A percentile compares a stretch with the other conserved stretches of the same genome.
These are phyloP conservation scores for Oligia latruncula DNA, from an alignment of 2,888 invertebrate species.

Conservation along the genomic window DNA sequence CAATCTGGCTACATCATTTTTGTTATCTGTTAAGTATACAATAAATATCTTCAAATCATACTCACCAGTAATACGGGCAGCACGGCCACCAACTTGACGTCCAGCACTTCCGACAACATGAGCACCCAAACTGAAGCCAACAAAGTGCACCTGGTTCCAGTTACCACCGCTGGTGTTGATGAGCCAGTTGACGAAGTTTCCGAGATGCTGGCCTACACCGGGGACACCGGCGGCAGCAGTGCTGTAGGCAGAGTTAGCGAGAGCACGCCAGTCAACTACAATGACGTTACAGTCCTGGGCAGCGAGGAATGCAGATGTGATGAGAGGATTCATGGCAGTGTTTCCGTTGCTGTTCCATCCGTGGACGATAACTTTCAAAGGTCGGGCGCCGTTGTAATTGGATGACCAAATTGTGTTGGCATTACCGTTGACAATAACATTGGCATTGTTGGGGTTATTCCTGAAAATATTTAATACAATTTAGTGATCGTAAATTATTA, in stretches of 20 bases:
- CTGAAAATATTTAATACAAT: constrained; percentile 64
- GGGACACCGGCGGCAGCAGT: constrained; percentile 74
- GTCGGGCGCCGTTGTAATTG: constrained; percentile 71
- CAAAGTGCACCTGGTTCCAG: constrained; percentile 81
- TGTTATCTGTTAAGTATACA: not conserved
- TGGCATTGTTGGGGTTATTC: constrained; percentile 69
- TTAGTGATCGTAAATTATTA: not conserved
- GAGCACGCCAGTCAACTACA: constrained; percentile 78
- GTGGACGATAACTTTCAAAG: constrained; percentile 78
- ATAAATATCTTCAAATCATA: not conserved
- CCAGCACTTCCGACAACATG: constrained; percentile 83
- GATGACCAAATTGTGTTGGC: constrained; percentile 73
- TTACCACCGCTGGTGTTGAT: constrained; percentile 78
- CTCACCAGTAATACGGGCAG: constrained; percentile 79
- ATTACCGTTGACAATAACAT: constrained; percentile 75
- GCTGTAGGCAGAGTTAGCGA: constrained; percentile 73
- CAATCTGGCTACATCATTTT: not conserved
- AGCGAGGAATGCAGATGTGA: constrained; percentile 77
- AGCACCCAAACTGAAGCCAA: constrained; percentile 85
- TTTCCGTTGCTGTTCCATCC: constrained; percentile 81
- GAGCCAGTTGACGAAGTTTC: constrained; percentile 80
- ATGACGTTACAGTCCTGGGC: constrained; percentile 78
- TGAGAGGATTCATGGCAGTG: constrained; percentile 72
- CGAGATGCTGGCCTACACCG: constrained; percentile 76
- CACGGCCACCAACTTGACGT: constrained; percentile 70